phyloP scores from a whole-genome alignment of 2,797 vertebrate species.

The Anolis apletophallus region DNA sequence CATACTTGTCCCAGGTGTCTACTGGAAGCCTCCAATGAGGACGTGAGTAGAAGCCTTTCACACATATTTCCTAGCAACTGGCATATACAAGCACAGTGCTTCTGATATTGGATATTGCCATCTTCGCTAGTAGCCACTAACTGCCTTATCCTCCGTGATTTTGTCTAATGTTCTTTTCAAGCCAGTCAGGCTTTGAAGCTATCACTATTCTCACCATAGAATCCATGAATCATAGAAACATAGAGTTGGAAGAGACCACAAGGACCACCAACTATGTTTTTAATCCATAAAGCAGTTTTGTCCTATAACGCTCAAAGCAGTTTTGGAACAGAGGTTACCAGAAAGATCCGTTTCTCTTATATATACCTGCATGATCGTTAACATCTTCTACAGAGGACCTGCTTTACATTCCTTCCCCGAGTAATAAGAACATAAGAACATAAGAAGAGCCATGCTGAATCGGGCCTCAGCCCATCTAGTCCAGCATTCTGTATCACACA shows the following conservation, averaged over 20 bases:
- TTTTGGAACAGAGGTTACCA: background rate
- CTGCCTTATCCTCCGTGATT: background rate
- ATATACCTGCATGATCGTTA: too few relatives aligned
- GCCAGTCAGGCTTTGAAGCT: background rate
- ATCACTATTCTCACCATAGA: background rate
- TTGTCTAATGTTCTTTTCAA: background rate
- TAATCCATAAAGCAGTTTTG: background rate
- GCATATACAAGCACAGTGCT: background rate
- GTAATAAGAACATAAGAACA: too few relatives aligned
- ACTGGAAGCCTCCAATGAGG: background rate
- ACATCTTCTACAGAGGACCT: background rate
- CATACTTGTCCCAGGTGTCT: background rate
- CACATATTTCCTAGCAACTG: background rate
- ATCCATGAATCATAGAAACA: too few relatives aligned
- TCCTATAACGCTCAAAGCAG: background rate
- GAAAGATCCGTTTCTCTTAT: background rate
- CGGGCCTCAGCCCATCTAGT: too few relatives aligned
- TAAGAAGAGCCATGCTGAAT: too few relatives aligned
- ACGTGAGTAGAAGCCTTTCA: background rate
- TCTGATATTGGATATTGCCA: background rate
- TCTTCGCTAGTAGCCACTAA: background rate
- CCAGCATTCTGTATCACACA: too few relatives aligned
- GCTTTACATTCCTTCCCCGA: background rate
- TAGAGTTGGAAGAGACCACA: too few relatives aligned
- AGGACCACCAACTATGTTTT: background rate